A percentile compares a stretch with the other conserved stretches of the same genome.
Conservation (phyloP, 1,140 invertebrate genomes). For the Gryon sp. region DNA sequence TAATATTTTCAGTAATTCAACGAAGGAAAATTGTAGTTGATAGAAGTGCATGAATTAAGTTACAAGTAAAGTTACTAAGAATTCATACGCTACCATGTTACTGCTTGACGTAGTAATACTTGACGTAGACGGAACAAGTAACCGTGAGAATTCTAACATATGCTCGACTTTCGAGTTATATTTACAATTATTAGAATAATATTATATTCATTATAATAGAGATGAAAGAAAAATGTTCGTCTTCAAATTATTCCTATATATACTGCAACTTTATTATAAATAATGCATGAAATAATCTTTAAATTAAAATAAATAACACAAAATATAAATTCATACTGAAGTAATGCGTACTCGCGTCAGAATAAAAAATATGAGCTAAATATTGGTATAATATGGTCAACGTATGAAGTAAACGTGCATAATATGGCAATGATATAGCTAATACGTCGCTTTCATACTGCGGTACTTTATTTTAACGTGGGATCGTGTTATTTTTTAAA, state of each 20-base stretch:
- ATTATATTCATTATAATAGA: conserved; percentile 36
- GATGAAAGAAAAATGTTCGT: conserved; percentile 30
- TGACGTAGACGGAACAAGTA: conserved; percentile 26
- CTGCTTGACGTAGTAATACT: conserved; percentile 16
- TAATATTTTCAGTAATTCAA: conserved; percentile 42
- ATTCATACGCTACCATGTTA: conserved; percentile 51
- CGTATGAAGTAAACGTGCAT: too few species aligned
- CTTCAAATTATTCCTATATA: conserved; percentile 17
- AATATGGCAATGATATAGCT: too few species aligned
- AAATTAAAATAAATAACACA: neutral
- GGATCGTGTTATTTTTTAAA: too few species aligned
- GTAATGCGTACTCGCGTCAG: too few species aligned
- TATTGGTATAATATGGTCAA: too few species aligned
- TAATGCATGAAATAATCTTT: neutral
- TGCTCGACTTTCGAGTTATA: conserved; percentile 43
- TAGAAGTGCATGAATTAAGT: conserved; percentile 33
- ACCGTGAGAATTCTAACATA: conserved; percentile 45
- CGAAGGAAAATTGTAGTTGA: conserved; percentile 36
- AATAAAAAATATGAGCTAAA: too few species aligned
- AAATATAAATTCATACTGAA: too few species aligned
- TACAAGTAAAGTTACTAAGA: conserved; percentile 55
- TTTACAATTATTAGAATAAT: conserved; percentile 53
- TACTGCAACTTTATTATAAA: neutral
- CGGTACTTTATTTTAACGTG: too few species aligned
- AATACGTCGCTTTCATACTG: too few species aligned